Evolutionary conservation across 2,888 invertebrate species (phyloP), one percentile per base, ranked within the genome.

Genomic region (Apamea anceps): DNA sequence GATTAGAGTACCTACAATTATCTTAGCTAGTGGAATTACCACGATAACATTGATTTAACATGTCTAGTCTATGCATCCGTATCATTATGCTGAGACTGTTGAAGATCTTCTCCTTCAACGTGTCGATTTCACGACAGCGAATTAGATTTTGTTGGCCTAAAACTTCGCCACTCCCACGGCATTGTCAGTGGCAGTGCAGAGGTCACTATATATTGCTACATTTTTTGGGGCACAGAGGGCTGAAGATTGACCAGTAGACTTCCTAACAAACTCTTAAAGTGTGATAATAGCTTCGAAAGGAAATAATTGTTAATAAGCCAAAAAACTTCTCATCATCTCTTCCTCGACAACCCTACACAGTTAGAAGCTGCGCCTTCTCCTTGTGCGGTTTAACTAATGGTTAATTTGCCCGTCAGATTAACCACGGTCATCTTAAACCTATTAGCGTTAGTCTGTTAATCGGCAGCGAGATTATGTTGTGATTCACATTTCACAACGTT

Each of bases 321-420:
- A 75, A 76, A 25, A 66, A 15, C 37, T 18, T 15, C 15, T 18
- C 54, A 21, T 18, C 2, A 57, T 15, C 32, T 42, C 28, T 15
- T 48, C 42, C 12, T 45, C 12, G 88, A 75, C 84, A 90, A 81
- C 89, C 90, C 87, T 90, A 79, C 12, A 71, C 25, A 75, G 72
- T 82, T 83, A 84, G 77, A 79, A 83, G 79, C 81, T 51, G 77
- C 57, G 62, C 63, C 82, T 75, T 80, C 93, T 84, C 91, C 90
- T 93, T 94, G 94, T 94, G 94, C 91, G 94, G 94, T 93, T 93
- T 90, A 91, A 90, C 91, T 93, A 93, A 93, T 92, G 91, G 91
- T 93, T 92, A 93, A 94, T 94, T 94, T 93, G 93, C 91, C 81
- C 89, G 91, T 88, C 90, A 89, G 90, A 94, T 95, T 95, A 90